Percentiles rank a stretch among this genome's conserved stretches.
Evolutionary conservation across 2,797 vertebrate genomes (phyloP).

Genomic region (Poeciliopsis paucimaculata): DNA sequence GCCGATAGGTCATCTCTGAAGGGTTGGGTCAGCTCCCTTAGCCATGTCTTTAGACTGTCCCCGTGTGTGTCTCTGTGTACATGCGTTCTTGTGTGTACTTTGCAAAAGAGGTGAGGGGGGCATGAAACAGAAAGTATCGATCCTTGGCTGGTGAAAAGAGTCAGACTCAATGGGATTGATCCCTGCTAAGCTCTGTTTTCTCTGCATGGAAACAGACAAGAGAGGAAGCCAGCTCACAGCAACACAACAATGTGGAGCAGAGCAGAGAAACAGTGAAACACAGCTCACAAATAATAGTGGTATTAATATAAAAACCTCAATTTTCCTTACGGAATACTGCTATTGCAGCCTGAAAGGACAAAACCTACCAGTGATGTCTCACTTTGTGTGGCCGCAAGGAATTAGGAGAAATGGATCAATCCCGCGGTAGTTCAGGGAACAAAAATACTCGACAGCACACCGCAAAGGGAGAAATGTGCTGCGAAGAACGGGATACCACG

Average conservation of each 20-base stretch:
- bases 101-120: constrained; percentile 41
- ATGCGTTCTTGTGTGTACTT: constrained; percentile 33
- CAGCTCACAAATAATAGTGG: constrained; percentile 8
- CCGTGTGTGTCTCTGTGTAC: constrained; percentile 27
- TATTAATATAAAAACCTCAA: background rate
- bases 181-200: constrained; percentile 78
- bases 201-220: constrained; percentile 69
- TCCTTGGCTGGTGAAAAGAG: constrained; percentile 77
- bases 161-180: constrained; percentile 82
- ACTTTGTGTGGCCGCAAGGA: constrained; percentile 24
- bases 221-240: constrained; percentile 50
- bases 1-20: constrained; percentile 78
- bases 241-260: constrained; percentile 31
- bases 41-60: constrained; percentile 63
- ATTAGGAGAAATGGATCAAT: constrained; percentile 36
- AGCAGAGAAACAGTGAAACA: constrained; percentile 26
- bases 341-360: constrained; percentile 29
- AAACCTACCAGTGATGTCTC: constrained; percentile 6
- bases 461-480: background rate
- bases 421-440: constrained; percentile 20
- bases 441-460: constrained; percentile 26
- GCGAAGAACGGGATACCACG: constrained; percentile 22
- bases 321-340: constrained; percentile 39
- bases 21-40: constrained; percentile 64
- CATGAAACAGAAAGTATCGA: constrained; percentile 79